Conservation (phyloP, 2,888 invertebrate species). For the Chrysolina haemoptera region DNA sequence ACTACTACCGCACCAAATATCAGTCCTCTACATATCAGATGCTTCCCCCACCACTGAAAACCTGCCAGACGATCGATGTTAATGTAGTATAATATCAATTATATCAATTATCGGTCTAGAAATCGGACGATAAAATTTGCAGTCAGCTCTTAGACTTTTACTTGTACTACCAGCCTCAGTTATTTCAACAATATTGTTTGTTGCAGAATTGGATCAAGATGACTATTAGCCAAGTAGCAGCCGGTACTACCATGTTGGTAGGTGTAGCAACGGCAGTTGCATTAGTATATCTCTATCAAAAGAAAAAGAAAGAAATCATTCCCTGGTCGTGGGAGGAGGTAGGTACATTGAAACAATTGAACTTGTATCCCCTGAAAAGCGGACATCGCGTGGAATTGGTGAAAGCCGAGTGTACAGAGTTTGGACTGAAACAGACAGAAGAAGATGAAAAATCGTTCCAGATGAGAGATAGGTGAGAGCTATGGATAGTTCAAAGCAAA, state of each 20-base stretch:
- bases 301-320: conserved; percentile 57
- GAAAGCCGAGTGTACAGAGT: conserved; percentile 61
- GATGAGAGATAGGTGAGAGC: conserved; percentile 60
- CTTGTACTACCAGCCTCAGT: background rate
- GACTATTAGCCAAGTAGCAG: conserved; percentile 43
- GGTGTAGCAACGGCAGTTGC: conserved; percentile 54
- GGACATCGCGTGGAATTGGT: conserved; percentile 63
- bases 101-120: no score
- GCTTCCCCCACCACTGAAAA: no score
- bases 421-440: conserved; percentile 60
- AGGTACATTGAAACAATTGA: conserved; percentile 63
- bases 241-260: conserved; percentile 47
- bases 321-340: conserved; percentile 64
- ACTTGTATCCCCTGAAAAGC: conserved; percentile 67
- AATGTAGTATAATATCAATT: no score
- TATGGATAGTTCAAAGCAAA: background rate
- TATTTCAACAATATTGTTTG: background rate
- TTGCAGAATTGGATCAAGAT: conserved; percentile 37
- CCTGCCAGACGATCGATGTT: no score
- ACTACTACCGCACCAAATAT: no score
- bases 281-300: conserved; percentile 53
- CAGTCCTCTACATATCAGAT: no score
- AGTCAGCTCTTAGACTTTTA: background rate
- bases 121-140: no score
- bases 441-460: conserved; percentile 56